Base-by-base conservation (phyloP, 1,140 invertebrate species). In the Anthonomus grandis region DNA sequence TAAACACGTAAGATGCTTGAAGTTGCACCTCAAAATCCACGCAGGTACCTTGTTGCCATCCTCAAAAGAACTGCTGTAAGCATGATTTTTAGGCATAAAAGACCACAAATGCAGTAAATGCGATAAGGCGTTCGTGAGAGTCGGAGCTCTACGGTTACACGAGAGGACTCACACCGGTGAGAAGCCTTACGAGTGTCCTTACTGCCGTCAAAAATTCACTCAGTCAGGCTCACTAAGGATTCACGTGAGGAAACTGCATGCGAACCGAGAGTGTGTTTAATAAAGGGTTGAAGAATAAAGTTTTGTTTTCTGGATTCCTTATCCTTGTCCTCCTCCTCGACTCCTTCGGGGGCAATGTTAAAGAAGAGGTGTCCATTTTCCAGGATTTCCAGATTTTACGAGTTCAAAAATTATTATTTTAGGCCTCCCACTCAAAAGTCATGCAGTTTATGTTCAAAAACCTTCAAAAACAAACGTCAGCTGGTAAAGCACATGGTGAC, bases 91-190 rank as follows among this genome's bases (percentile, higher is more conserved):
- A 6, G 65, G 67, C 0, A 55, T 69, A 12, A 73, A 73, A 59
- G 64, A 62, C 19, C 67, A 69, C 42, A 53, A 66, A 31, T 74
- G 73, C 48, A 51, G 63, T 9, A 60, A 67, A 23, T 74, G 73
- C 56, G 57, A 61, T 2, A 71, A 71, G 59, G 77, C 79, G 64
- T 87, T 86, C 70, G 83, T 81, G 22, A 81, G 83, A 63, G 86
- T 84, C 70, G 83, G 83, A 64, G 85, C 84, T 69, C 73, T 86
- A 46, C 82, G 87, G 74, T 86, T 87, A 55, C 88, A 91, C 75
- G 85, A 86, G 68, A 70, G 84, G 2, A 61, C 54, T 37, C 65
- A 67, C 31, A 49, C 52, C 1, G 53, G 59, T 6, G 58, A 68
- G 23, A 62, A 62, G 31, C 88, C 87, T 10, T 91, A 36, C 44